phyloP scores from a whole-genome alignment of 2,888 invertebrate species.

The Oegoconia quadripuncta region DNA sequence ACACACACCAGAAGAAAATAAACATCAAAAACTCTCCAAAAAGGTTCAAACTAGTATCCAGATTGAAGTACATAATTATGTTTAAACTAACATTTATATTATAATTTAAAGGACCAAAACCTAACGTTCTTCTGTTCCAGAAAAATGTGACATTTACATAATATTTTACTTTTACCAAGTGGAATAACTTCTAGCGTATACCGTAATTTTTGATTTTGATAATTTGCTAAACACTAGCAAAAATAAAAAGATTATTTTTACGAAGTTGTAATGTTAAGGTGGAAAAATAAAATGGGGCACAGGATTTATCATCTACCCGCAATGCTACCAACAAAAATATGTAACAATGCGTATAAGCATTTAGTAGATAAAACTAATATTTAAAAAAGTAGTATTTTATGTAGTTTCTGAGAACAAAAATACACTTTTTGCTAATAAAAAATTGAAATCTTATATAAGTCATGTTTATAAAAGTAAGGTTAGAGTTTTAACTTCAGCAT shows the following conservation, averaged over 20 bases:
- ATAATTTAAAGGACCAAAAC: conserved; percentile 42
- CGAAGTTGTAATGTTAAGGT: background rate
- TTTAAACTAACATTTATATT: conserved; percentile 21
- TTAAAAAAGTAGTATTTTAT: conserved; percentile 6
- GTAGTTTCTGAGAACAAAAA: conserved; percentile 10
- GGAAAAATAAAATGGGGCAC: background rate
- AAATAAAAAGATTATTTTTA: background rate
- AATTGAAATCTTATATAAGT: conserved; percentile 24
- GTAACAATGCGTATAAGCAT: background rate
- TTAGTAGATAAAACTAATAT: conserved; percentile 1
- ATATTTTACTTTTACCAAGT: too few relatives aligned
- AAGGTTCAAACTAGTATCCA: conserved; percentile 27
- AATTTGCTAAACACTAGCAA: background rate
- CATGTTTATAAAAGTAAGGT: conserved; percentile 35
- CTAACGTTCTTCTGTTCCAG: conserved; percentile 17
- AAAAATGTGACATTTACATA: too few relatives aligned
- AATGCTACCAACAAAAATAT: conserved; percentile 24
- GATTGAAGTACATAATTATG: conserved; percentile 15
- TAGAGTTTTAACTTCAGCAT: conserved; percentile 49
- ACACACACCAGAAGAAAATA: conserved; percentile 20
- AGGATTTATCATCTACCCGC: background rate
- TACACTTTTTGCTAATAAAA: conserved; percentile 9
- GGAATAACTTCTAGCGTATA: background rate
- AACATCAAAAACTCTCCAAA: conserved; percentile 23
- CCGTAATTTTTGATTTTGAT: background rate